Evolutionary conservation across 2,113 vertebrate genomes (phyloP), one percentile per base, ranked within the genome.

Genomic region (Pseudorhombus dupliciocellatus): DNA sequence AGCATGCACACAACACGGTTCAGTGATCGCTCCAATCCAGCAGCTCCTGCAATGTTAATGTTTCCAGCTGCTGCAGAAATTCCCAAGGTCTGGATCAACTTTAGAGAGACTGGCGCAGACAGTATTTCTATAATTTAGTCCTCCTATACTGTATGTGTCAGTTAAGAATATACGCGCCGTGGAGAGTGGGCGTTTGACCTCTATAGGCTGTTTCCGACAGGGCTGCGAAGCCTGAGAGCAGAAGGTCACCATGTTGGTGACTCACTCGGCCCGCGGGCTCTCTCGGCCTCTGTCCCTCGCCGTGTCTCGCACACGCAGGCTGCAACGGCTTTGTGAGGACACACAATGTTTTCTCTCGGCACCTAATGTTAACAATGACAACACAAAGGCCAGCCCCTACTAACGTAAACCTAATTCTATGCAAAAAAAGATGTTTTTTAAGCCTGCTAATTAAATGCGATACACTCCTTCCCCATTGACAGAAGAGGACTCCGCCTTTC

Each of bases 161-260:
- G 60, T 66, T 64, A 79, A n/a, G 48, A 25, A 55, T 10, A 52
- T 63, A 58, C 64, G 26, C 48, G 15, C 15, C 4, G 20, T 56
- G 40, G 52, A 70, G 69, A 77, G 83, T 75, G 64, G 56, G 69
- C 75, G 71, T 86, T 70, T 88, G 91, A 90, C 82, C 74, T 70
- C 80, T 63, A 88, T 81, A 50, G 71, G 56, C 75, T 63, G 54
- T 70, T 86, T 75, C 68, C 50, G 70, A 54, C 66, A 51, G 70
- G 44, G 75, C 62, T 53, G 75, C 69, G 79, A 48, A 80, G 87
- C 80, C 87, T 42, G 57, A 70, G 80, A 92, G 86, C 90, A 91
- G 82, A 89, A 91, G 91, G 92, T 91, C 90, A 90, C 78, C 58
- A 79, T 66, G 76, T 58, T 76, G 65, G 77, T 84, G 83, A 80